These are phyloP conservation scores for Subacronicta megacephala DNA, from an alignment of 2,888 invertebrate species.

Conservation along the genomic window DNA sequence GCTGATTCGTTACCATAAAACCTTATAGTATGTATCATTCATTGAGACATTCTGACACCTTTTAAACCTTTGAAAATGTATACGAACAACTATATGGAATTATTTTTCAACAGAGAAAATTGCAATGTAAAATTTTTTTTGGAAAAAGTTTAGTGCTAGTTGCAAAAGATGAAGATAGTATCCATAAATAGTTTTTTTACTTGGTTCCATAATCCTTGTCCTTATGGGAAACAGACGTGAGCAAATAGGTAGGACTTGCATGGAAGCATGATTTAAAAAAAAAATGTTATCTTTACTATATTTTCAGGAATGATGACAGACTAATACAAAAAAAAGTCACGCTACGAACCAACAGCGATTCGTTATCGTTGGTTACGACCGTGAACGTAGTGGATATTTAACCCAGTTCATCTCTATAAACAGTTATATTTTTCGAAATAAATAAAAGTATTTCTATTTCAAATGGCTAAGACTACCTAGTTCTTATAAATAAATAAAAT, in stretches of 20 bases:
- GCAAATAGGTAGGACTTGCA: too few species aligned
- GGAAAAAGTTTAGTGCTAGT: too few species aligned
- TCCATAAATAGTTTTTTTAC: too few species aligned
- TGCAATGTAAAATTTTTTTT: too few species aligned
- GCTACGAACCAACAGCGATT: conserved; percentile 9
- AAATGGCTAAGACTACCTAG: too few species aligned
- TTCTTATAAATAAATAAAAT: too few species aligned
- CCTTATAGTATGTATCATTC: conserved; percentile 17
- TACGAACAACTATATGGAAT: too few species aligned
- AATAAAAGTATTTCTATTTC: not conserved
- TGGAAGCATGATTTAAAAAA: too few species aligned
- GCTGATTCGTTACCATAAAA: conserved; percentile 52
- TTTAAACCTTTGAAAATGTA: not conserved
- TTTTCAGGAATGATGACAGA: conserved; percentile 29
- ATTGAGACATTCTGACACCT: conserved; percentile 1
- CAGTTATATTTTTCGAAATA: not conserved
- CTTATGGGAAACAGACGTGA: too few species aligned
- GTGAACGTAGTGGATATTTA: conserved; percentile 21
- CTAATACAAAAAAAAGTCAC: conserved; percentile 20
- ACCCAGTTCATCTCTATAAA: conserved; percentile 18
- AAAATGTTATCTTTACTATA: conserved; percentile 5
- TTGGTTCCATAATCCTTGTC: too few species aligned
- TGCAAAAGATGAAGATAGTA: too few species aligned
- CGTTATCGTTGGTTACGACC: conserved; percentile 21
- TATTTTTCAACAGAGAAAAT: too few species aligned